Conservation (phyloP, 2,113 vertebrate species). For the Ictalurus furcatus region DNA sequence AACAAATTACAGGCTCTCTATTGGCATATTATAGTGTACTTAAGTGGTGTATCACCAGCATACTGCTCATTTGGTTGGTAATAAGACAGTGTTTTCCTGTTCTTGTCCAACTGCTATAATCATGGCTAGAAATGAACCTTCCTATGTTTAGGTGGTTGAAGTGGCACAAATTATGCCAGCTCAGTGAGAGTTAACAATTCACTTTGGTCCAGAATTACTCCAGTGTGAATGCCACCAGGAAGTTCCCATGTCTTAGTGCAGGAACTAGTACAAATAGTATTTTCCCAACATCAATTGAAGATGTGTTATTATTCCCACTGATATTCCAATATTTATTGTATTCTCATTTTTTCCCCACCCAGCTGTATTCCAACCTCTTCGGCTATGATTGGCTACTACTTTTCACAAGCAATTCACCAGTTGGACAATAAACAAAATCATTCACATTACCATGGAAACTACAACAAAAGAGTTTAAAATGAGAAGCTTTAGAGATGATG, state of each 20-base stretch:
- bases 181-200: background rate
- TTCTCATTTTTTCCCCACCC: background rate
- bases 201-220: background rate
- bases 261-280: background rate
- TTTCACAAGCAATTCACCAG: background rate
- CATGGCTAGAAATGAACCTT: background rate
- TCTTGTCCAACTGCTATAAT: background rate
- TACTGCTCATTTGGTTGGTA: background rate
- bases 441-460: background rate
- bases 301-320: background rate
- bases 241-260: background rate
- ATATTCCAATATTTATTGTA: constrained; percentile 4
- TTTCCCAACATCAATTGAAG: background rate
- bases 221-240: background rate
- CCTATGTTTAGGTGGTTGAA: background rate
- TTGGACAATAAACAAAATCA: background rate
- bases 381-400: background rate
- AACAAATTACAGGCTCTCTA: background rate
- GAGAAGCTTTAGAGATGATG: background rate
- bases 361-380: background rate
- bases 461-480: background rate
- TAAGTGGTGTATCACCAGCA: background rate
- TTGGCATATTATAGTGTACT: background rate
- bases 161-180: background rate
- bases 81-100: background rate